These are phyloP conservation scores for Rana temporaria DNA, from an alignment of 2,113 vertebrate species.

Conservation along the genomic window DNA sequence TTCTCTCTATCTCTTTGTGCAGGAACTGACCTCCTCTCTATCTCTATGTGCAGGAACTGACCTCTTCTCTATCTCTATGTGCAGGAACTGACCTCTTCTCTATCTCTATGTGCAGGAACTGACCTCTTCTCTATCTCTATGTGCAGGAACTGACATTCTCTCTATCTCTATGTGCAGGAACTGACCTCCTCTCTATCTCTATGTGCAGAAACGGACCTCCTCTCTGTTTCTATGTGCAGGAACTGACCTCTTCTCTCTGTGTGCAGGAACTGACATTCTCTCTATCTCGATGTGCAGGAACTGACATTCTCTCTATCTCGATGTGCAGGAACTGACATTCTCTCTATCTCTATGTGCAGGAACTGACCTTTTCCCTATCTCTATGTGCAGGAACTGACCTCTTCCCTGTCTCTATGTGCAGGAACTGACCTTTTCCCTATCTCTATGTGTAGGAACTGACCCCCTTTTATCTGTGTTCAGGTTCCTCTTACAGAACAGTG, in stretches of 20 bases:
- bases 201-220: neutral
- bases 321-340: neutral
- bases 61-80: neutral
- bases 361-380: neutral
- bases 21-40: neutral
- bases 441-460: constrained; percentile 71
- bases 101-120: neutral
- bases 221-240: neutral
- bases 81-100: too few relatives aligned
- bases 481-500: constrained; percentile 74
- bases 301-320: too few relatives aligned
- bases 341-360: neutral
- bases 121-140: neutral
- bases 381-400: neutral
- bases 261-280: neutral
- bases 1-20: neutral
- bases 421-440: neutral
- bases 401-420: constrained; percentile 70
- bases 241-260: neutral
- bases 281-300: neutral
- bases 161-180: neutral
- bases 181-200: neutral
- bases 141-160: neutral
- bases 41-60: neutral
- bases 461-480: constrained; percentile 57